Evolutionary conservation across 2,113 vertebrate genomes (phyloP), one percentile per base, ranked within the genome.

Genomic region (Dasypus novemcinctus): DNA sequence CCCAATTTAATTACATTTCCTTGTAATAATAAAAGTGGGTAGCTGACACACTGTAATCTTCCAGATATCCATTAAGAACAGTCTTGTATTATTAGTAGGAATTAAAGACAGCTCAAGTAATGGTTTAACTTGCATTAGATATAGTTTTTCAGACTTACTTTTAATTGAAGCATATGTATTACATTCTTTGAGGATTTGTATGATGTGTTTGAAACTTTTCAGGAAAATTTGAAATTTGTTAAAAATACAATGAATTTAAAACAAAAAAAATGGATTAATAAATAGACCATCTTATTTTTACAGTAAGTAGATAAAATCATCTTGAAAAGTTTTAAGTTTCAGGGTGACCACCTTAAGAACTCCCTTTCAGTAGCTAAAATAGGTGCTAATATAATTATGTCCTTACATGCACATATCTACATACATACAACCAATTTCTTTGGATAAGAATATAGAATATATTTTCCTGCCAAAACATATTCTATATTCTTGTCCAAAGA

Each of bases 1-100:
- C 29, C n/a, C 71, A 91, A 68, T 96, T 97, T 97, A 97, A 97
- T 97, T 88, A 18, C 63, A 91, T 96, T 96, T 75, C 96, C 92
- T 96, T 92, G 95, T 94, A 98, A 88, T 92, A 96, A 93, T 52
- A 96, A 75, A 89, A 86, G 36, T 46, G 61, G 13, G 57, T 38
- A 93, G 14, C 25, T 81, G 76, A 43, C 0, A 0, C 49, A 21
- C 36, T 82, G 49, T 90, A 64, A 88, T 96, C 49, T 89, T 66
- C 3, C 15, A 29, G 38, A 54, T 18, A 27, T 18, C 6, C 25
- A 33, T 15, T 91, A 92, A 76, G 38, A 66, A 74, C 4, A 74
- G 6, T 66, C 72, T 49, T n/a, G 3, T 7, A 33, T n/a, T 85
- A 87, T 59, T 88, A 93, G 41, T 38, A 81, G 41, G 46, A 91